Evolutionary conservation across 2,113 vertebrate genomes (phyloP), one percentile per base, ranked within the genome.

Genomic region (Esox niger): DNA sequence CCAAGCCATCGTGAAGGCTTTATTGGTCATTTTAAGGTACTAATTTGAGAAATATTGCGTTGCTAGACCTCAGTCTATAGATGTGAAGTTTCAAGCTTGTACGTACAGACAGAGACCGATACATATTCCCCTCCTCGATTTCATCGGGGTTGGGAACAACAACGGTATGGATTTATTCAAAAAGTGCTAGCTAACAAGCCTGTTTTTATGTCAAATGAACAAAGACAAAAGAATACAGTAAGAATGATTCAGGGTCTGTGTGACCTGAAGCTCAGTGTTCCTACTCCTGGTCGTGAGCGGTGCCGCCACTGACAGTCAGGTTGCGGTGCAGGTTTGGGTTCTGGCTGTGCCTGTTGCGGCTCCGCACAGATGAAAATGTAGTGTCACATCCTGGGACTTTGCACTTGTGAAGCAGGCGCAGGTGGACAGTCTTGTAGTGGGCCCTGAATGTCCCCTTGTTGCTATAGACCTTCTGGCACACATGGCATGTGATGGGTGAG

Each of bases 381-480:
- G 92, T 98, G 66, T 95, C 92, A 70, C 97, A 98, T 62, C 97
- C 97, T 0, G 94, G 94, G 52, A 98, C 89, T 84, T 97, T 98
- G 86, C 97, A 98, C 62, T 95, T 96, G 82, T 98, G 97, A 38
- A 98, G 94, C 72, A 98, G 93, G 62, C 94, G 92, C 52, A 98
- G 94, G 79, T 99, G 97, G 54, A 98, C 96, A 0, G 96, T 98
- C 86, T 98, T 98, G 87, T 98, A 98, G 88, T 98, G 97, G 71
- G 96, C 96, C 76, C 95, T 90, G 86, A 98, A 97, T 4, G 97
- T 97, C 75, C 97, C 96, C 87, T 95, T 97, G 87, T 98, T 98
- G 82, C 97, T 97, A 38, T 98, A 98, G 13, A 92, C 93, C 91
- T 98, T 98, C 85, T 95, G 95, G 85, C 97, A 99, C 77, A 98